Base-by-base conservation (phyloP, 1,140 invertebrate genomes). In the Spodoptera frugiperda region DNA sequence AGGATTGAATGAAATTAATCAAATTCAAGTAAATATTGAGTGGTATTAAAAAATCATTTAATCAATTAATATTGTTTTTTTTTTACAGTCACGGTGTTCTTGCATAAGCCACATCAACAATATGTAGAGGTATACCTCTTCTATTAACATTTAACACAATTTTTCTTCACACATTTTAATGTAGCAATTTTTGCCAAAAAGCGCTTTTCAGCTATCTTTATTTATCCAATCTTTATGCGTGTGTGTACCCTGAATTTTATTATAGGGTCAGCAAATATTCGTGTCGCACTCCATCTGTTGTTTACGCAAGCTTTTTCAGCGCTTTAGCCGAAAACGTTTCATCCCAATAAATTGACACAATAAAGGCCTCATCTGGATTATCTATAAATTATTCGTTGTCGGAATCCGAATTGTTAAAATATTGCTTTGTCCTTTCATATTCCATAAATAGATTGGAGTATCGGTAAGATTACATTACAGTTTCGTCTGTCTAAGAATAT, bases 241-340 rank as follows among this genome's bases (percentile, higher is more conserved):
- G 68, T 46, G 39, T 46, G 68, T 33, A 21, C 17, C 17, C n/a
- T 2, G 30, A 33, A 46, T 72, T 55, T 72, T 72, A 72, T 72
- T 72, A 72, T 72, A 57, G 51, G 51, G 51, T 72, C 68, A 55
- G 68, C 68, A 72, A 72, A 72, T 19, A 57, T 57, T 46, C 25
- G 51, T n/a, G 68, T 51, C n/a, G 51, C 51, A 55, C 51, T 57
- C 68, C 68, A 57, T 55, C 51, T 55, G 68, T 21, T 72, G 51
- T 72, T 57, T 55, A 72, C 33, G 14, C 33, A 44, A 25, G 12
- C 30, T 53, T 25, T 49, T 48, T 65, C 17, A 15, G 8, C 39
- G 44, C 61, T 46, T 65, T 48, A 15, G 33, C 12, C 21, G 49
- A 51, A n/a, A 51, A 51, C 44, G 44, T 55, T 72, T 72, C 21